Conservation (phyloP, 2,888 invertebrate genomes). For the Didymodactylos carnosus region DNA sequence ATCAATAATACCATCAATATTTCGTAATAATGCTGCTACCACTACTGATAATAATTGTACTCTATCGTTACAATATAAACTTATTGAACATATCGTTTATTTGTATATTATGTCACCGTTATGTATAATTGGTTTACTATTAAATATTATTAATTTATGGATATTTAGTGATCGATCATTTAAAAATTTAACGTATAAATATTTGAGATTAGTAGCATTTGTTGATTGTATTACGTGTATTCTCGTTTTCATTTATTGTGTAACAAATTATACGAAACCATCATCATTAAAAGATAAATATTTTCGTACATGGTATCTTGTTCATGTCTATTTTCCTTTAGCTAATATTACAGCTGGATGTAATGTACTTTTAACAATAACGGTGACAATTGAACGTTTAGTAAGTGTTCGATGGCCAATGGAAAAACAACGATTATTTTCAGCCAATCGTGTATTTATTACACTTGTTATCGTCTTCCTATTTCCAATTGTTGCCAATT, state of each 20-base stretch:
- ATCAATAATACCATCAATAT: no score
- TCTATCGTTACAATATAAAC: background rate
- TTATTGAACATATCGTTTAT: background rate
- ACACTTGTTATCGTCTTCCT: slow-evolving; percentile 5
- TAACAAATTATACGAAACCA: slow-evolving; percentile 12
- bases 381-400: slow-evolving; percentile 10
- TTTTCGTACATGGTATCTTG: slow-evolving; percentile 5
- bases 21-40: no score
- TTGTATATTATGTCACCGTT: slow-evolving; percentile 11
- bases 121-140: slow-evolving; percentile 4
- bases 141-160: slow-evolving; percentile 6
- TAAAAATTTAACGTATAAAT: slow-evolving; percentile 13
- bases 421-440: slow-evolving; percentile 6
- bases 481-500: slow-evolving; percentile 3
- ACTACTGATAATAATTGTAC: background rate
- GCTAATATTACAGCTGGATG: slow-evolving; percentile 10
- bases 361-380: slow-evolving; percentile 6
- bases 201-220: slow-evolving; percentile 7
- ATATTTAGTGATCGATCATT: slow-evolving; percentile 10
- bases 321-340: slow-evolving; percentile 10
- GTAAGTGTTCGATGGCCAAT: slow-evolving; percentile 12
- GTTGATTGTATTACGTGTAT: slow-evolving; percentile 9
- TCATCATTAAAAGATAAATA: slow-evolving; percentile 6
- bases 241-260: slow-evolving; percentile 6
- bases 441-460: background rate